Evolutionary conservation across 1,140 invertebrate genomes (phyloP), one percentile per base, ranked within the genome.

Genomic region (Drosophila takahashii): DNA sequence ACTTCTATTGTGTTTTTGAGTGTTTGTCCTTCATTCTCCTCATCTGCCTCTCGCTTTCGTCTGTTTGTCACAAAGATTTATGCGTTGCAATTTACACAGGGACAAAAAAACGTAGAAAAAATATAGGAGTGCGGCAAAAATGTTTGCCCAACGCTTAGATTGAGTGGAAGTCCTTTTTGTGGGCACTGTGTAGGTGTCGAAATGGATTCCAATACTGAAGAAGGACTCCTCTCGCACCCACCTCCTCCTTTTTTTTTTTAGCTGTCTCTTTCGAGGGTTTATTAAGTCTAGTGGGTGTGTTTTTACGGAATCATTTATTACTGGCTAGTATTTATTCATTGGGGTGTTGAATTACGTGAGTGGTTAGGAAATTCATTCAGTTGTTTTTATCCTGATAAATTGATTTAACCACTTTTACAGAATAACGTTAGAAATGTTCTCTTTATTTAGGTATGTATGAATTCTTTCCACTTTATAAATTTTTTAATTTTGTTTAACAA

Each of bases 41-140:
- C 61, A 51, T 81, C 51, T 66, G 27, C 41, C 34, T 13, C 57
- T 53, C 18, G n/a, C 36, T 45, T 18, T 32, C 29, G 69, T 81
- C 66, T 86, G 83, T 87, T 86, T 87, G 78, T 76, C 83, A 87
- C 83, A 87, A 81, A 81, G 83, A 86, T 86, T 86, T 86, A 86
- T 86, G 83, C 76, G 83, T 79, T 87, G 79, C 81, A 87, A 86
- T 86, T 86, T 86, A 86, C 81, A 86, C 78, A 81, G 70, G 77
- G 65, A 62, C 72, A 13, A 13, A 48, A 51, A 56, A 32, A 10
- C 8, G 2, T 3, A 41, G 37, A 58, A 51, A 37, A 37, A 44
- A 47, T 48, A 29, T 37, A 59, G 58, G 61, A 71, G 64, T 86
- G 61, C 45, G 61, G n/a, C 57, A 72, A 65, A 75, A 85, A 57